A percentile compares a stretch with the other conserved stretches of the same genome.
phyloP scores from a whole-genome alignment of 2,113 vertebrate species.

The Psilopogon haemacephalus region DNA sequence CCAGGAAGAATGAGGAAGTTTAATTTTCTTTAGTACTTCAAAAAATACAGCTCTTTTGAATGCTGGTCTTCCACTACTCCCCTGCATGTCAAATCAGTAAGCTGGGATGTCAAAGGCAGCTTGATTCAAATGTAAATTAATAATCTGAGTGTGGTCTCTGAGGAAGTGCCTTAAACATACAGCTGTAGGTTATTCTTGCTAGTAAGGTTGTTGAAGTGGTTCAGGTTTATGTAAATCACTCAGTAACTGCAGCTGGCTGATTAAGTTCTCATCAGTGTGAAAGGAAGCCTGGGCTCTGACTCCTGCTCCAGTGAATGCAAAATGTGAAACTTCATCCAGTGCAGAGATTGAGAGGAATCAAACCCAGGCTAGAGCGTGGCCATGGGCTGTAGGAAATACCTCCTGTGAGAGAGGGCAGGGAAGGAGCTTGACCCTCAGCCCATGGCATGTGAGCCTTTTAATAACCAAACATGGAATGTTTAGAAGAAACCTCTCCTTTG shows the following conservation, averaged over 20 bases:
- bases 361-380: accelerated
- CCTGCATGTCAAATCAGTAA: background rate
- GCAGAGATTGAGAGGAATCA: background rate
- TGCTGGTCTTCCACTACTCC: background rate
- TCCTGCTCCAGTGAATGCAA: background rate
- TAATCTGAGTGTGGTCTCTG: too few relatives aligned
- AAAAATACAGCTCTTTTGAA: background rate
- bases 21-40: background rate
- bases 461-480: background rate
- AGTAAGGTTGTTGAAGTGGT: background rate
- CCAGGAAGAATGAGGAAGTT: background rate
- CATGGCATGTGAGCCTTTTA: background rate
- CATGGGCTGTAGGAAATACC: background rate
- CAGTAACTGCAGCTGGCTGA: background rate
- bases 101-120: background rate
- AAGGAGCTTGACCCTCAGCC: background rate
- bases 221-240: background rate
- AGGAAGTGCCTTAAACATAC: background rate
- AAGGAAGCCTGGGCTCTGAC: background rate
- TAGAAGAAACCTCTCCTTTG: background rate
- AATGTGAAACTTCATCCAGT: background rate
- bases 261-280: background rate
- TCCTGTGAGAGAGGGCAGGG: background rate
- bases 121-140: background rate
- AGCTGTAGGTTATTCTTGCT: background rate